Evolutionary conservation across 2,113 vertebrate genomes (phyloP), one percentile per base, ranked within the genome.

Genomic region (Opisthocomus hoazin): DNA sequence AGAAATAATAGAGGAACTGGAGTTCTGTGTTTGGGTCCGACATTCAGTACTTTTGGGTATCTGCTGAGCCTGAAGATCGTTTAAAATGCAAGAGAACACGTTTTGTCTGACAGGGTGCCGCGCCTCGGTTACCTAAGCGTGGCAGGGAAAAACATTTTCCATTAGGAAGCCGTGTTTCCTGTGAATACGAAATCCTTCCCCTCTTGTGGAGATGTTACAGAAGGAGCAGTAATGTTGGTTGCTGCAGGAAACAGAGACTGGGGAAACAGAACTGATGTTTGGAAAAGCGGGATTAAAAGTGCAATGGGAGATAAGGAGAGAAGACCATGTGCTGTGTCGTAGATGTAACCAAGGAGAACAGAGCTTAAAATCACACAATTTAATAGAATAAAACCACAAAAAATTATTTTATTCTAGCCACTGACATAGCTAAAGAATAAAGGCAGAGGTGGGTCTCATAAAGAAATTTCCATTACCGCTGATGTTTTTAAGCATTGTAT

Each of bases 381-480:
- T 60, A 74, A 43, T 88, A 56, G 27, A 66, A 50, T 56, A 93
- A 80, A 80, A 2, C 13, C 10, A 64, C 57, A 39, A 93, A 83
- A 87, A 83, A 78, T 11, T 1, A 18, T 80, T 82, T 85, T 46
- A 43, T 84, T 90, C 26, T 50, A 60, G 51, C 9, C 64, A 71
- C 22, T 71, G 79, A 84, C 27, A 53, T 45, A 90, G 46, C 50
- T 71, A 93, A 87, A 82, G 53, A 71, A 29, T 70, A 90, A 94
- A 37, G 68, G 41, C 64, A 94, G 73, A 95, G 84, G 66, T 91
- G 37, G 60, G 61, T 71, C 80, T 95, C 84, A 32, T 68, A 87
- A 61, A 90, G 37, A 91, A 90, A 87, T 90, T 96, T 96, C 96
- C 90, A 93, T 93, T 84, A 95, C 90, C 36, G 17, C 30, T 60